Evolutionary conservation across 2,797 vertebrate genomes (phyloP).

Genomic region (Apodemus agrarius): DNA sequence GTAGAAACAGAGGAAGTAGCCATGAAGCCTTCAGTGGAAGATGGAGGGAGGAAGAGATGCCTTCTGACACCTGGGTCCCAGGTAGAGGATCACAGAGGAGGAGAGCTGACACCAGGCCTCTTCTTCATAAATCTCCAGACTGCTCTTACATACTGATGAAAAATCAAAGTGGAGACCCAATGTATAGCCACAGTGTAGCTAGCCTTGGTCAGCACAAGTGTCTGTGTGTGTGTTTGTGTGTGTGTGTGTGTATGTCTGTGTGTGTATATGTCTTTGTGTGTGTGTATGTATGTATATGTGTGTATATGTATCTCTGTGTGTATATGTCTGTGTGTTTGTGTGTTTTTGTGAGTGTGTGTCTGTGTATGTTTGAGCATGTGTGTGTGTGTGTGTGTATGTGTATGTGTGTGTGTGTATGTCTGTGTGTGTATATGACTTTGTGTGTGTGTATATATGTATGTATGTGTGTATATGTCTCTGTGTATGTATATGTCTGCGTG

Average conservation of each 20-base stretch:
- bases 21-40: background rate
- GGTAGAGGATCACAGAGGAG: background rate
- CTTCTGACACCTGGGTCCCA: background rate
- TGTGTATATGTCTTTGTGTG: background rate
- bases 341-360: background rate
- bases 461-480: background rate
- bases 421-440: background rate
- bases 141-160: constrained; percentile 22
- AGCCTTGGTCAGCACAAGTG: background rate
- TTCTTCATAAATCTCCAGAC: constrained; percentile 18
- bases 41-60: background rate
- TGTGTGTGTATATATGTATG: background rate
- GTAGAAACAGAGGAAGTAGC: background rate
- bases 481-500: background rate
- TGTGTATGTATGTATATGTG: too few relatives aligned
- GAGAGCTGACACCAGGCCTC: background rate
- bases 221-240: background rate
- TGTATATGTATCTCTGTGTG: background rate
- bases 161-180: background rate
- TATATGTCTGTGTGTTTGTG: background rate
- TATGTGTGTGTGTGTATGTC: background rate
- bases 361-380: background rate
- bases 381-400: background rate
- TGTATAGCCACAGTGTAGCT: background rate
- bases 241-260: background rate